These are phyloP conservation scores for Sebastes fasciatus DNA, from an alignment of 2,113 vertebrate genomes.

Conservation along the genomic window DNA sequence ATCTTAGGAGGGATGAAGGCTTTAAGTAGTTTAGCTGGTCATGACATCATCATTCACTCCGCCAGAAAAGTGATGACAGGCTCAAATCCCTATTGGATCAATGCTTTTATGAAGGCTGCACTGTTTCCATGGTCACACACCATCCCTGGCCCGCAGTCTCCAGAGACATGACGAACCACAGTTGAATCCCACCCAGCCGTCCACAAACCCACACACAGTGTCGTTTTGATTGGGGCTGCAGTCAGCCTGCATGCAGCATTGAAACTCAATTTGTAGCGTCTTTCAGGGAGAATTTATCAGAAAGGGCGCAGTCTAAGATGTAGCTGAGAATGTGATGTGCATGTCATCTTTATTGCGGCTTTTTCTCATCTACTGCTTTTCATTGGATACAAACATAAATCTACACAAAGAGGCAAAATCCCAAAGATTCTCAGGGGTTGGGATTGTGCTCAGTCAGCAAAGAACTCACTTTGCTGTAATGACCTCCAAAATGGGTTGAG, in stretches of 20 bases:
- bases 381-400: slow-evolving; percentile 43
- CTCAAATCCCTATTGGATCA: slow-evolving; percentile 66
- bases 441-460: slow-evolving; percentile 51
- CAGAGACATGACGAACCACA: slow-evolving; percentile 49
- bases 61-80: slow-evolving; percentile 64
- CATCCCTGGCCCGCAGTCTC: slow-evolving; percentile 52
- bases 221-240: slow-evolving; percentile 3
- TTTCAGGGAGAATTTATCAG: slow-evolving; percentile 2
- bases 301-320: slow-evolving; percentile 3
- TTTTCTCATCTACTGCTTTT: not conserved
- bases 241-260: slow-evolving; percentile 3
- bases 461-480: slow-evolving; percentile 25
- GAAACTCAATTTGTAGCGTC: slow-evolving; percentile 31
- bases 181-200: slow-evolving; percentile 26
- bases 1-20: slow-evolving; percentile 60
- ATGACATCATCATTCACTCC: slow-evolving; percentile 79
- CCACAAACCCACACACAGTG: slow-evolving; percentile 41
- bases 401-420: slow-evolving; percentile 23
- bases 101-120: slow-evolving; percentile 67
- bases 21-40: slow-evolving; percentile 67
- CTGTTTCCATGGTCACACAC: slow-evolving; percentile 79
- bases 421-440: slow-evolving; percentile 18
- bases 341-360: slow-evolving; percentile 12
- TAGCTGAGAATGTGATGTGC: not conserved
- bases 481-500: slow-evolving; percentile 35